These are phyloP conservation scores for Luscinia megarhynchos DNA, from an alignment of 2,797 vertebrate species.

Conservation along the genomic window DNA sequence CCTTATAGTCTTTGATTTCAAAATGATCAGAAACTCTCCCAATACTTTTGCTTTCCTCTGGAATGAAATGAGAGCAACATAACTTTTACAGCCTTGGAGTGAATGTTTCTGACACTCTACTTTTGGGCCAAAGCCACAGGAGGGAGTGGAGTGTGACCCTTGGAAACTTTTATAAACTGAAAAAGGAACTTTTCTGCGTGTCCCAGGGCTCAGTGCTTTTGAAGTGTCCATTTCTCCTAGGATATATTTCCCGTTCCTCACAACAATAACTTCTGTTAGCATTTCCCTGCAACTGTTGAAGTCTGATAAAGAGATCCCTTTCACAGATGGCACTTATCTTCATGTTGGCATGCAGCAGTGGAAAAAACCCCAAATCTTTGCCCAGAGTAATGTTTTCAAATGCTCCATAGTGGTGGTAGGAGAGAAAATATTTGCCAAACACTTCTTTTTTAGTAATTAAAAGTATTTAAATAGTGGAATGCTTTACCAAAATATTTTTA, in stretches of 20 bases:
- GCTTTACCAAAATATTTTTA: background rate
- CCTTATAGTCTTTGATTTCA: background rate
- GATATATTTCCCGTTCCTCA: background rate
- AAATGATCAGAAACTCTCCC: background rate
- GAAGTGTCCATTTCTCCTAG: background rate
- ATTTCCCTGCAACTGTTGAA: background rate
- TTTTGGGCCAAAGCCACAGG: background rate
- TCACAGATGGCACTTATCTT: background rate
- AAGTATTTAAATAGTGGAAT: background rate
- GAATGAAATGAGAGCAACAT: background rate
- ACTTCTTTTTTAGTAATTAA: background rate
- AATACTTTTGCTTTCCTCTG: background rate
- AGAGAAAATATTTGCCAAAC: background rate
- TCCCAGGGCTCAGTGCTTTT: background rate
- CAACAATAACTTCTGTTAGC: background rate
- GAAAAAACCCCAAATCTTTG: accelerated
- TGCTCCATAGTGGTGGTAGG: background rate
- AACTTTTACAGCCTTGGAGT: background rate
- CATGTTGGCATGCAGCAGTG: background rate
- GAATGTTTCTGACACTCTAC: background rate
- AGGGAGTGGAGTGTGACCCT: background rate
- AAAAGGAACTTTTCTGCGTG: background rate
- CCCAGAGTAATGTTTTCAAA: background rate
- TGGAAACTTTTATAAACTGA: background rate
- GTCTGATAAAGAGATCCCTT: background rate